Conservation (phyloP, 2,113 vertebrate species). For the Bucco capensis region DNA sequence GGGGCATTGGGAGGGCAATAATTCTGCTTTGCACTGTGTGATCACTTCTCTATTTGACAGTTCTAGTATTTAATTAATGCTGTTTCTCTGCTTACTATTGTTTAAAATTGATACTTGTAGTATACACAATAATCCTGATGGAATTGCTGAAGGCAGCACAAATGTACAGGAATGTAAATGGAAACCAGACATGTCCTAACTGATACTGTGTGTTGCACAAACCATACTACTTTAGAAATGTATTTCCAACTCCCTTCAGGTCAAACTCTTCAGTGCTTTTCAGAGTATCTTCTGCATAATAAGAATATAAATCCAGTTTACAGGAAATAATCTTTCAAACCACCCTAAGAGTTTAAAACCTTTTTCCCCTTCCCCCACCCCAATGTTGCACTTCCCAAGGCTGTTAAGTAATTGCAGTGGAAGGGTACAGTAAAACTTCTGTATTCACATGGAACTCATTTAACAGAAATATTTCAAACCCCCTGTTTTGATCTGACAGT, state of each 20-base stretch:
- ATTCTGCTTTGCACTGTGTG: not conserved
- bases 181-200: conserved; percentile 32
- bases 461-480: not conserved
- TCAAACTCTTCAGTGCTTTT: conserved; percentile 37
- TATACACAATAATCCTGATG: not conserved
- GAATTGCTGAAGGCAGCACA: conserved; percentile 31
- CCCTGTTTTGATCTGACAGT: conserved; percentile 19
- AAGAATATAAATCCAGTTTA: conserved; percentile 33
- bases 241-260: conserved; percentile 38
- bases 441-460: conserved; percentile 36
- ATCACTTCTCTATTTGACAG: not conserved
- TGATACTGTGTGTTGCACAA: conserved; percentile 4
- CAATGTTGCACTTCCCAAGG: not conserved
- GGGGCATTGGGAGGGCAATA: not conserved
- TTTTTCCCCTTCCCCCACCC: not conserved
- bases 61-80: not conserved
- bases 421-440: not conserved
- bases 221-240: not conserved
- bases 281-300: conserved; percentile 35
- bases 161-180: conserved; percentile 50
- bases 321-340: conserved; percentile 37
- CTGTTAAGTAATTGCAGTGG: conserved; percentile 1
- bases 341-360: not conserved
- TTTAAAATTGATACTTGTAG: not conserved
- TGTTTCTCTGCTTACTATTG: not conserved